Evolutionary conservation across 2,888 invertebrate species (phyloP).

Genomic region (Chaetoderma sp.): DNA sequence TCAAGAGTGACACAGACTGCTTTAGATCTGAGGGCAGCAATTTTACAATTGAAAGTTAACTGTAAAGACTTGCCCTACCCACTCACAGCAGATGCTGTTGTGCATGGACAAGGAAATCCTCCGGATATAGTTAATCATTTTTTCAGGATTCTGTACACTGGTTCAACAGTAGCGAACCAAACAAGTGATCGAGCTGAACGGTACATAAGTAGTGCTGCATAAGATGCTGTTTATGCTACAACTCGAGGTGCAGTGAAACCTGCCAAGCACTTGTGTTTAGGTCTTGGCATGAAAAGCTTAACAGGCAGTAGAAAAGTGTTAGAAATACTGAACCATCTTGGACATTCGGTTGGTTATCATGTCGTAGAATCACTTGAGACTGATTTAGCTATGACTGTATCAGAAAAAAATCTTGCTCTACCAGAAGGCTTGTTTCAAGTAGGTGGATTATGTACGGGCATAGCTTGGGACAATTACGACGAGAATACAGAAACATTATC

Average conservation of each 20-base stretch:
- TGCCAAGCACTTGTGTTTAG: constrained; percentile 14
- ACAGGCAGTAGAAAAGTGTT: constrained; percentile 26
- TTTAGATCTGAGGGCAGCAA: no score
- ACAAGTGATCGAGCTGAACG: no score
- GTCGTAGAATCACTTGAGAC: constrained; percentile 17
- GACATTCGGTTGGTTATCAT: constrained; percentile 18
- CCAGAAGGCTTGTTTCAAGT: constrained; percentile 12
- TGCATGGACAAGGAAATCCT: no score
- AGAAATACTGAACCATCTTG: constrained; percentile 19
- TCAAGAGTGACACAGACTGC: no score
- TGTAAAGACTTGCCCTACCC: no score
- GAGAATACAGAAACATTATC: constrained; percentile 20
- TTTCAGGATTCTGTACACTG: no score
- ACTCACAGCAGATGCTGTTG: no score
- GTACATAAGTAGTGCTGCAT: no score
- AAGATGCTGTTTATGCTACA: constrained; percentile 21
- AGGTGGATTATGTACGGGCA: not conserved
- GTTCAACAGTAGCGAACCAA: not conserved
- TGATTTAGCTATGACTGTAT: constrained; percentile 1
- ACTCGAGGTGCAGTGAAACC: constrained; percentile 15
- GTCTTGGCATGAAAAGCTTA: constrained; percentile 18
- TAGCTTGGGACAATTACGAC: constrained; percentile 29
- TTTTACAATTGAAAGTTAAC: no score
- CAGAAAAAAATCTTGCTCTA: not conserved
- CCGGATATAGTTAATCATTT: no score